A percentile compares a stretch with the other conserved stretches of the same genome.
These are phyloP conservation scores for Drosophila atroscutellata DNA, from an alignment of 2,888 invertebrate species.

Conservation along the genomic window DNA sequence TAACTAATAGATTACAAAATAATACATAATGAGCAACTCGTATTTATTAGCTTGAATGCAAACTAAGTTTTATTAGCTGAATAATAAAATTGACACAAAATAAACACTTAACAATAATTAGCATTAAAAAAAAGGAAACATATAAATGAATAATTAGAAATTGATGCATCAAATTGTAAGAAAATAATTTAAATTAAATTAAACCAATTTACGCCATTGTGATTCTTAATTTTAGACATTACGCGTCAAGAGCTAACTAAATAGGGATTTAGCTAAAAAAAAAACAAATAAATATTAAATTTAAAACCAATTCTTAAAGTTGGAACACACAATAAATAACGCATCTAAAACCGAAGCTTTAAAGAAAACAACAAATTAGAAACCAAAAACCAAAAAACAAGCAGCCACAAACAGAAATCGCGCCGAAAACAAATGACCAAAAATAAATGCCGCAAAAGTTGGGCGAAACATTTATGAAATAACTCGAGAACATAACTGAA, in stretches of 20 bases:
- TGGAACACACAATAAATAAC: constrained; percentile 13
- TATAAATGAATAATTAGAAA: constrained; percentile 20
- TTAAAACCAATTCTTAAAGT: constrained; percentile 22
- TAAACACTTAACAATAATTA: constrained; percentile 73
- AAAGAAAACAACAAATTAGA: constrained; percentile 23
- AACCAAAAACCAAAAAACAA: background rate
- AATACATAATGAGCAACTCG: constrained; percentile 29
- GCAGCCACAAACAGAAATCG: constrained; percentile 47
- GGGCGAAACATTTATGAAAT: constrained; percentile 21
- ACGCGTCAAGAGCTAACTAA: constrained; percentile 38
- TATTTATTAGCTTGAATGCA: constrained; percentile 31
- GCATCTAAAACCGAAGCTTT: constrained; percentile 42
- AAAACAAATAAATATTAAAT: constrained; percentile 9
- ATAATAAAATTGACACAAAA: constrained; percentile 36
- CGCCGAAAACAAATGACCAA: constrained; percentile 63
- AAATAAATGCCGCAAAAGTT: constrained; percentile 26
- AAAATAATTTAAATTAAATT: constrained; percentile 11
- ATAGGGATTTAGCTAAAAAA: constrained; percentile 25
- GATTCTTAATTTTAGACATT: constrained; percentile 84
- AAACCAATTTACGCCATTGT: constrained; percentile 81
- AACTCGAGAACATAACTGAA: constrained; percentile 11
- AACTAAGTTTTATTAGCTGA: constrained; percentile 37
- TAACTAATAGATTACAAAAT: constrained; percentile 53
- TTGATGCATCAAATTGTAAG: constrained; percentile 32
- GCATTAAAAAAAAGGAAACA: constrained; percentile 50